Evolutionary conservation across 2,113 vertebrate species (phyloP).

Genomic region (Promerops cafer): DNA sequence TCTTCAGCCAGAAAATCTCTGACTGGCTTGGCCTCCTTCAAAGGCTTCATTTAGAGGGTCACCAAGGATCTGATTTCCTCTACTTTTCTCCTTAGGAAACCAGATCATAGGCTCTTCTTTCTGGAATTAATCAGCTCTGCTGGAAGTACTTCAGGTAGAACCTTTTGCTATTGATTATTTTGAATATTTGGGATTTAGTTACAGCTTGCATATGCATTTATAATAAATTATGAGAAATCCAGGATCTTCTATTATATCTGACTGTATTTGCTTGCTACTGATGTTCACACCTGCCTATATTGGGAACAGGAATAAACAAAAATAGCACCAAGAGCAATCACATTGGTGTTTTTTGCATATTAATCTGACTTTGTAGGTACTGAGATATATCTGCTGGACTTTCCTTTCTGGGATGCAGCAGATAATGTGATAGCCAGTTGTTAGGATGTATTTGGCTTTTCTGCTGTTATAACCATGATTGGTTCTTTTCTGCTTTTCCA

Average conservation of each 20-base stretch:
- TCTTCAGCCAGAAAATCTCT: conserved; percentile 39
- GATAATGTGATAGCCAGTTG: neutral
- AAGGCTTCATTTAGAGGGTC: neutral
- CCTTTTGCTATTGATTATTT: neutral
- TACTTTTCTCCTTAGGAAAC: neutral
- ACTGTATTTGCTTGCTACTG: neutral
- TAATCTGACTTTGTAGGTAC: neutral
- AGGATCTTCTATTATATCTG: neutral
- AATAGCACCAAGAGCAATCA: neutral
- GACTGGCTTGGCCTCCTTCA: neutral
- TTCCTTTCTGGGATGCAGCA: neutral
- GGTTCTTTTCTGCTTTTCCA: conserved; percentile 28
- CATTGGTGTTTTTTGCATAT: neutral
- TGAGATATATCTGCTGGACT: neutral
- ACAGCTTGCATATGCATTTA: neutral
- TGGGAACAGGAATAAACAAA: neutral
- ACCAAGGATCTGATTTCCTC: conserved; percentile 15
- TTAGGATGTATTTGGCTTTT: conserved; percentile 16
- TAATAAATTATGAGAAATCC: neutral
- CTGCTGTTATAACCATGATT: neutral
- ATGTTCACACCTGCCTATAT: neutral
- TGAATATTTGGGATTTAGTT: neutral
- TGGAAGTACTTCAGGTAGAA: neutral
- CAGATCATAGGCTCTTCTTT: neutral
- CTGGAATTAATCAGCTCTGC: neutral